Evolutionary conservation across 2,113 vertebrate species (phyloP), one percentile per base, ranked within the genome.

Genomic region (Lagenorhynchus albirostris): DNA sequence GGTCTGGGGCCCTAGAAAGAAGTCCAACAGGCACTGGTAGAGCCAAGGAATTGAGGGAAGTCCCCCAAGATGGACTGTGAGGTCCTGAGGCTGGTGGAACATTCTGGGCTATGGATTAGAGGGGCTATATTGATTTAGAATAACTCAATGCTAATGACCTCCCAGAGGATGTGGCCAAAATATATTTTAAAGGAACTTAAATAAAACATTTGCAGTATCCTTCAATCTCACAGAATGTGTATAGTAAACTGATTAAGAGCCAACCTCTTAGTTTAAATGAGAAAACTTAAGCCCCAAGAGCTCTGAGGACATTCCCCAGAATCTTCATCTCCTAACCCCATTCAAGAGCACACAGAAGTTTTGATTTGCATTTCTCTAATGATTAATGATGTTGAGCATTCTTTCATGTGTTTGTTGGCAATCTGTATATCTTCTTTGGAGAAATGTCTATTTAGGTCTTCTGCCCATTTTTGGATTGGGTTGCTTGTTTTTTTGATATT

Each of bases 171-270:
- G 41, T 2, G 62, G 26, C 7, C 63, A 80, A 83, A 25, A 79
- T 31, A 36, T 47, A 71, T 89, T 79, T 50, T 3, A 17, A 89
- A 92, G 29, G 33, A 92, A 67, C 92, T 85, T 81, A 96, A 33
- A 21, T 82, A 80, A 94, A 91, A 67, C 38, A 82, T 47, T 26
- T 74, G 41, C 20, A 70, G 23, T 11, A 80, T 88, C 55, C n/a
- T 90, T 89, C 58, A 74, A 58, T 31, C 77, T 80, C 47, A 38
- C 3, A 74, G 21, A 47, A 23, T 47, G 29, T 14, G 41, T 23
- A 38, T 2, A 70, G 36, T 47, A 67, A 89, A 84, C 8, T 71
- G 44, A 82, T 62, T 26, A 33, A 53, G 17, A 71, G 38, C 9
- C n/a, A 38, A 31, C 18, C 11, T 10, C 58, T 80, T 60, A 81